Percentiles rank a stretch among this genome's conserved stretches.
Evolutionary conservation across 2,888 invertebrate genomes (phyloP).

Genomic region (Nomada fabriciana): DNA sequence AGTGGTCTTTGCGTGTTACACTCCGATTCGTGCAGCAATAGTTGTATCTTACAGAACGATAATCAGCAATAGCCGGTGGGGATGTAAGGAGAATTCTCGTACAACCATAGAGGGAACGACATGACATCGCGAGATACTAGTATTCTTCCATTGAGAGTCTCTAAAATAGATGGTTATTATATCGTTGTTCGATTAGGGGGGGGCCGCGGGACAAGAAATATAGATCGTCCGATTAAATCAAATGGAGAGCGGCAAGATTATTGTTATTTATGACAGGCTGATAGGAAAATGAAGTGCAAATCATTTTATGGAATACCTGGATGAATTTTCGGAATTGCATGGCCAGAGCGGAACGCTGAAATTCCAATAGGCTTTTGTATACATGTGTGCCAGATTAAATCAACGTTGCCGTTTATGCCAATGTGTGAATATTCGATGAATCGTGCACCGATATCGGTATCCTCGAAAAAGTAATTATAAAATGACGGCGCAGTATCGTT

Average conservation of each 20-base stretch:
- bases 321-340: slow-evolving; percentile 37
- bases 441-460: not conserved
- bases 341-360: slow-evolving; percentile 27
- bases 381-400: slow-evolving; percentile 23
- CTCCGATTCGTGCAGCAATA: slow-evolving; percentile 67
- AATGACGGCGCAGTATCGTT: not conserved
- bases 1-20: slow-evolving; percentile 71
- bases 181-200: slow-evolving; percentile 2
- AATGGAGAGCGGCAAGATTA: not conserved
- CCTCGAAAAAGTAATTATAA: slow-evolving; percentile 25
- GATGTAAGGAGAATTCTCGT: slow-evolving; percentile 59
- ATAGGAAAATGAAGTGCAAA: slow-evolving; percentile 7
- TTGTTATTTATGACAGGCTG: not conserved
- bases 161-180: slow-evolving; percentile 11
- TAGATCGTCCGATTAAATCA: not conserved
- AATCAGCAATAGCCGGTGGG: slow-evolving; percentile 60
- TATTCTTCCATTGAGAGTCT: slow-evolving; percentile 3
- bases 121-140: not conserved
- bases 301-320: slow-evolving; percentile 18
- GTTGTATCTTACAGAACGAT: slow-evolving; percentile 66
- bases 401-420: slow-evolving; percentile 11
- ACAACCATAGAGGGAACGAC: slow-evolving; percentile 28
- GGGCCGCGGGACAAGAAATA: not conserved
- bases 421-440: not conserved
- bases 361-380: slow-evolving; percentile 29